These are phyloP conservation scores for Latheticus oryzae DNA, from an alignment of 2,888 invertebrate genomes.

Conservation along the genomic window DNA sequence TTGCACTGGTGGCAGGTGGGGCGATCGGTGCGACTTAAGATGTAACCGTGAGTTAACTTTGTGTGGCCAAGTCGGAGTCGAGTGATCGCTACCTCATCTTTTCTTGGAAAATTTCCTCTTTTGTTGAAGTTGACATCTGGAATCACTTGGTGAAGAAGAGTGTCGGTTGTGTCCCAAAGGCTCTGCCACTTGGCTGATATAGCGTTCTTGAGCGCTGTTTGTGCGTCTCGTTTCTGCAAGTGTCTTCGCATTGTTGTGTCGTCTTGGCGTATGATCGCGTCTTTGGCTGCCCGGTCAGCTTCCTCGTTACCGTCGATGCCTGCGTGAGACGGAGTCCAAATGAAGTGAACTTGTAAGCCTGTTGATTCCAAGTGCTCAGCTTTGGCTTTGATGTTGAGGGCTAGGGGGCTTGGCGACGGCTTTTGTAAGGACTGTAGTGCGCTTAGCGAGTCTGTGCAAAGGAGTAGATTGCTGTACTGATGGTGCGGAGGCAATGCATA, in stretches of 20 bases:
- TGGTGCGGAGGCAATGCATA: neutral
- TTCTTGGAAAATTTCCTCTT: too few species aligned
- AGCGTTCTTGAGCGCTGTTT: neutral
- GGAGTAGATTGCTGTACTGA: neutral
- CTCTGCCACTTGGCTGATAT: neutral
- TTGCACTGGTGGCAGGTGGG: too few species aligned
- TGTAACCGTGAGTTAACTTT: too few species aligned
- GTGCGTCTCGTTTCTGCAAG: neutral
- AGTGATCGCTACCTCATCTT: too few species aligned
- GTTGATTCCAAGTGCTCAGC: neutral
- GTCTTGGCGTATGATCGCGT: too few species aligned
- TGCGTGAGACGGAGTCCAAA: conserved; percentile 11
- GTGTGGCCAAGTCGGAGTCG: too few species aligned
- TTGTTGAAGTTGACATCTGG: too few species aligned
- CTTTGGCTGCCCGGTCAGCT: conserved; percentile 10
- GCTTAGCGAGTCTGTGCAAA: conserved; percentile 12
- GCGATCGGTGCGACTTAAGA: too few species aligned
- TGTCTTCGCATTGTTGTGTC: too few species aligned
- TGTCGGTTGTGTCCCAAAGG: neutral
- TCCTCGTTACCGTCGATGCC: conserved; percentile 14
- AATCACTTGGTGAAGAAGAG: conserved; percentile 1
- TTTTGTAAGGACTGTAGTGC: neutral
- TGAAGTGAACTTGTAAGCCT: conserved; percentile 7
- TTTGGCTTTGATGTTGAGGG: neutral
- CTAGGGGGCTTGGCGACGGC: conserved; percentile 1